Evolutionary conservation across 2,113 vertebrate genomes (phyloP).

Genomic region (Pardalotus punctatus): DNA sequence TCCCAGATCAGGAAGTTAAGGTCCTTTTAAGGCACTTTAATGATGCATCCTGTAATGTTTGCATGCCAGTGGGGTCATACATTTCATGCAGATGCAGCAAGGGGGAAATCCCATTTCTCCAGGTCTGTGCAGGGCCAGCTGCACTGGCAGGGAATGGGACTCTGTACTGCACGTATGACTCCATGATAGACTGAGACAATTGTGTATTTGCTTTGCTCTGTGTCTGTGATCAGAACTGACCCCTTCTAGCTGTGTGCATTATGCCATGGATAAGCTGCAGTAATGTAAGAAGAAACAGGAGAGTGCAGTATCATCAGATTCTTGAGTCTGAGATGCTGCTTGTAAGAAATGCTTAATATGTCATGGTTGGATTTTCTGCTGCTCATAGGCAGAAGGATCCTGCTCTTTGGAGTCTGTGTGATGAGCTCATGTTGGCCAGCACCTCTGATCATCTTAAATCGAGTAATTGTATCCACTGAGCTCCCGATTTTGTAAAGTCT

Average conservation of each 20-base stretch:
- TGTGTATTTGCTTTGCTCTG: neutral
- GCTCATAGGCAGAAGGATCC: neutral
- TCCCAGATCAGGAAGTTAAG: neutral
- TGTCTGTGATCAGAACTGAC: neutral
- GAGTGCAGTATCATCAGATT: neutral
- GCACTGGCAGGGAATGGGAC: neutral
- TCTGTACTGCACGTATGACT: neutral
- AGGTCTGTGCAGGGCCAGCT: neutral
- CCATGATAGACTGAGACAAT: neutral
- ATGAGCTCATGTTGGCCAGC: constrained; percentile 26
- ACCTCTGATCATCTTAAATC: neutral
- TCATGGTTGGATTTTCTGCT: neutral
- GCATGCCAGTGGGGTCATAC: neutral
- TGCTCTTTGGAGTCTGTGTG: neutral
- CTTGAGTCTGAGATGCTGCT: neutral
- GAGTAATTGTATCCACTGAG: constrained; percentile 5
- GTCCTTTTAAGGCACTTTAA: neutral
- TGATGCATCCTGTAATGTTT: neutral
- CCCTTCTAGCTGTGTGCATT: neutral
- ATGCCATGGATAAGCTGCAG: neutral
- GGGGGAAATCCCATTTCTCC: neutral
- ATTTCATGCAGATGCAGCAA: neutral
- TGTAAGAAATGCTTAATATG: neutral
- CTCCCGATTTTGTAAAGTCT: neutral
- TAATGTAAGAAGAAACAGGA: neutral